Percentiles rank a stretch among this genome's conserved stretches.
Conservation (phyloP, 2,113 vertebrate genomes). For the Fulica atra region DNA sequence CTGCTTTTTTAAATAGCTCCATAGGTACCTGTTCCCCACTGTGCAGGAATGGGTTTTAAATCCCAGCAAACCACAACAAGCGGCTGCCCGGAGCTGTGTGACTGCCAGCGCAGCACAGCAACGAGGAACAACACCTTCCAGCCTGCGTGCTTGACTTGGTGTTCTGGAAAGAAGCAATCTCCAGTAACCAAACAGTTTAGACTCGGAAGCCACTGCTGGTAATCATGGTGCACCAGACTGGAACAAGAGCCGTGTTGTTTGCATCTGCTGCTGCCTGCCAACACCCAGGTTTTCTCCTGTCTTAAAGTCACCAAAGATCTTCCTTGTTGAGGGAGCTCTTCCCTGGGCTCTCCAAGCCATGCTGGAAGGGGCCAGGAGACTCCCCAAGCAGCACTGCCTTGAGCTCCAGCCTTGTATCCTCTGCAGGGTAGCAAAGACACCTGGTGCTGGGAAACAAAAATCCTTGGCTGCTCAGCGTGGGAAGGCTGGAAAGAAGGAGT, state of each 20-base stretch:
- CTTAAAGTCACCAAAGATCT: background rate
- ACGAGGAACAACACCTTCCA: background rate
- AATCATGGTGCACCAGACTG: background rate
- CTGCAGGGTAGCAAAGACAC: background rate
- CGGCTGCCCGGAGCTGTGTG: accelerated
- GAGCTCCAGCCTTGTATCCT: background rate
- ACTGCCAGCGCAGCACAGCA: accelerated
- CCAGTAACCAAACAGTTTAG: background rate
- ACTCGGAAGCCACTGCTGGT: background rate
- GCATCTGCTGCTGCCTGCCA: background rate
- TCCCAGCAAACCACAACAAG: background rate
- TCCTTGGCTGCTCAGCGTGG: background rate
- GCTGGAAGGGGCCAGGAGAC: background rate
- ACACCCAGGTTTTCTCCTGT: background rate
- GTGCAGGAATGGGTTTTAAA: background rate
- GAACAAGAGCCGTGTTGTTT: accelerated
- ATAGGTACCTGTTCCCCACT: accelerated
- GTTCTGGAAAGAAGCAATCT: background rate
- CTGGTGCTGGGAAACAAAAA: background rate
- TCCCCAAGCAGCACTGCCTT: background rate
- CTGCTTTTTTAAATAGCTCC: accelerated
- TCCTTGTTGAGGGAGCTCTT: background rate
- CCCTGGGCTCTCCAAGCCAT: background rate
- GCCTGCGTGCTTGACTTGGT: background rate
- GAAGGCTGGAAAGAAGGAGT: background rate